These are phyloP conservation scores for Neoarius graeffei DNA, from an alignment of 2,113 vertebrate species.

Conservation along the genomic window DNA sequence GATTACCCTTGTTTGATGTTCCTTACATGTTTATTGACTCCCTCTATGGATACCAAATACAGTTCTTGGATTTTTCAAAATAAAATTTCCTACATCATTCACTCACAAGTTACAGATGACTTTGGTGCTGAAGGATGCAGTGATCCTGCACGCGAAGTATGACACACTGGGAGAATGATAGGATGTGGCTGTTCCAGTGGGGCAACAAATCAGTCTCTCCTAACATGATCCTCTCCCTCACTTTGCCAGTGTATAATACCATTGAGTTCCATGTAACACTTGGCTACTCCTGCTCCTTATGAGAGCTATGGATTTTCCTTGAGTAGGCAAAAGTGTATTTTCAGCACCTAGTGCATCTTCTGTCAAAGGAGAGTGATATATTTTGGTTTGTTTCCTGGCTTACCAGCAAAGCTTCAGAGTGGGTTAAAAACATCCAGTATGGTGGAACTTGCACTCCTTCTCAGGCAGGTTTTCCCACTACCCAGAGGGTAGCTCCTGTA, in stretches of 20 bases:
- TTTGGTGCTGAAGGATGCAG: too few relatives aligned
- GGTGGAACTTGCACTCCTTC: too few relatives aligned
- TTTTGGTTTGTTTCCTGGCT: not conserved
- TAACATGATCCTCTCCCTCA: not conserved
- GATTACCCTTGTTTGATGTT: not conserved
- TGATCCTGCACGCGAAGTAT: not conserved
- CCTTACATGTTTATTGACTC: not conserved
- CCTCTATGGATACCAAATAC: not conserved
- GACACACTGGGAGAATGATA: not conserved
- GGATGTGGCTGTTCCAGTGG: not conserved
- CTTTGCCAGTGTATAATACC: not conserved
- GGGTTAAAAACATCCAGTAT: not conserved
- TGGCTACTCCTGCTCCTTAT: too few relatives aligned
- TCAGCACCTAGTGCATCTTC: not conserved
- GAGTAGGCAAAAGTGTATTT: not conserved
- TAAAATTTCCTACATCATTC: not conserved
- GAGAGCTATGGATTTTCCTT: not conserved
- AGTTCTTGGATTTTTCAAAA: not conserved
- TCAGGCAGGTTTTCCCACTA: not conserved
- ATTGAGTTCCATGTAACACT: too few relatives aligned
- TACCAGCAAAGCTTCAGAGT: not conserved
- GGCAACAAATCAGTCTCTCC: not conserved
- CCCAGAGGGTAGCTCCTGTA: not conserved
- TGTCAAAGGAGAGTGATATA: not conserved
- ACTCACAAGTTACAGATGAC: not conserved